A percentile compares a stretch with the other conserved stretches of the same genome.
Evolutionary conservation across 2,888 invertebrate species (phyloP).

Genomic region (Acheta domesticus): DNA sequence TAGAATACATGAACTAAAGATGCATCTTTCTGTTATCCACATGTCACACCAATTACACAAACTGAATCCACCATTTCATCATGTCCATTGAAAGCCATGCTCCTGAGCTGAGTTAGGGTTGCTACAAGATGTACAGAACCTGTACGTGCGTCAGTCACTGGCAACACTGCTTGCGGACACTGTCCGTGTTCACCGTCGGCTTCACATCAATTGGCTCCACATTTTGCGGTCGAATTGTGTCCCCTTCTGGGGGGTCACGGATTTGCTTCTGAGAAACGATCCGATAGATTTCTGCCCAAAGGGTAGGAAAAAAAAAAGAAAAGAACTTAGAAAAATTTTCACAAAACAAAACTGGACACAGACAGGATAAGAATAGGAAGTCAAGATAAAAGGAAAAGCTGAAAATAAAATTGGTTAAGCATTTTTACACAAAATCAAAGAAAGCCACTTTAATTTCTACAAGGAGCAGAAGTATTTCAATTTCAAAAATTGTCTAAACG

Average conservation of each 20-base stretch:
- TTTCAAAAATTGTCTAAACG: too few species aligned
- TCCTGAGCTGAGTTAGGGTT: constrained; percentile 12
- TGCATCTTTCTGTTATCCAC: neutral
- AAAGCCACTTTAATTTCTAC: too few species aligned
- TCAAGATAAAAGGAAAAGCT: neutral
- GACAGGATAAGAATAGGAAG: neutral
- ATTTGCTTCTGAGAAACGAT: constrained; percentile 98
- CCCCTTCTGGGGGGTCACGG: constrained; percentile 90
- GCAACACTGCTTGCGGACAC: constrained; percentile 90
- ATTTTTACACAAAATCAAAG: too few species aligned
- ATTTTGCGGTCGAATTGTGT: constrained; percentile 83
- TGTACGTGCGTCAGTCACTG: constrained; percentile 59
- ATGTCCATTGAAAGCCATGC: constrained; percentile 18
- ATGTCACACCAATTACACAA: constrained; percentile 7
- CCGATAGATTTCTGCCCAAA: constrained; percentile 86
- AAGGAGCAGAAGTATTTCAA: too few species aligned
- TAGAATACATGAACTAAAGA: neutral
- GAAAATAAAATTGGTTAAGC: too few species aligned
- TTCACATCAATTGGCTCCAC: constrained; percentile 87
- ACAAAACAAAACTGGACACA: neutral
- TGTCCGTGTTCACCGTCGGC: constrained; percentile 79
- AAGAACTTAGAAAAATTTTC: constrained; percentile 29
- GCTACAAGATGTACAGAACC: constrained; percentile 28
- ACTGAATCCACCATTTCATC: constrained; percentile 1
- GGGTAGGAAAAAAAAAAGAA: constrained; percentile 35